phyloP scores from a whole-genome alignment of 2,888 invertebrate genomes.

The Chloroclysta siterata region DNA sequence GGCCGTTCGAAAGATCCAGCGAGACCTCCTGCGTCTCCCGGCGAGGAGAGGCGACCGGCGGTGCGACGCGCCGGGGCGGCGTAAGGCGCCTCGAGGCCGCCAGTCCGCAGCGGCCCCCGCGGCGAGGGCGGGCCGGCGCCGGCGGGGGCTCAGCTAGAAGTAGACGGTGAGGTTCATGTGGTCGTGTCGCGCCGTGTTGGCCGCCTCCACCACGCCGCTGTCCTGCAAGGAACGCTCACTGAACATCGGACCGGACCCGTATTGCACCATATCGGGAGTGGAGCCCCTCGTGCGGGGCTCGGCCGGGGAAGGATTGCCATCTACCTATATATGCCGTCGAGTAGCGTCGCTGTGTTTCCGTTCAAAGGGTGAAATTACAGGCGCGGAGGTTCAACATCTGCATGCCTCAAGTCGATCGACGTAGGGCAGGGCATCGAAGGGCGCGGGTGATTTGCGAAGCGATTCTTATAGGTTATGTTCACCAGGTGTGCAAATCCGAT shows the following conservation, averaged over 20 bases:
- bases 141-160: constrained; percentile 68
- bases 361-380: no score
- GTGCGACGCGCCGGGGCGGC: no score
- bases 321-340: no score
- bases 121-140: background rate
- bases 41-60: background rate
- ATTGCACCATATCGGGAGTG: background rate
- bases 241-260: constrained; percentile 29
- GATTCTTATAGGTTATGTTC: no score
- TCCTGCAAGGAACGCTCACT: constrained; percentile 59
- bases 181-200: constrained; percentile 75
- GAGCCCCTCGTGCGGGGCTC: no score
- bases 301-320: no score
- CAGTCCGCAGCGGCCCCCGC: background rate
- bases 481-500: no score
- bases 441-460: no score
- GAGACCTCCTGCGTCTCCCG: constrained; percentile 23
- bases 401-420: no score
- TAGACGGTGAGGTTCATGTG: constrained; percentile 90
- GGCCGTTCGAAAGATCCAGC: background rate
- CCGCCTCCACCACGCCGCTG: constrained; percentile 66
- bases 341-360: no score
- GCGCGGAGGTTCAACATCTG: no score
- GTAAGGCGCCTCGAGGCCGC: background rate
- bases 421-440: no score